Conservation (phyloP, 1,140 invertebrate genomes). For the Oncopodura yosiiana region DNA sequence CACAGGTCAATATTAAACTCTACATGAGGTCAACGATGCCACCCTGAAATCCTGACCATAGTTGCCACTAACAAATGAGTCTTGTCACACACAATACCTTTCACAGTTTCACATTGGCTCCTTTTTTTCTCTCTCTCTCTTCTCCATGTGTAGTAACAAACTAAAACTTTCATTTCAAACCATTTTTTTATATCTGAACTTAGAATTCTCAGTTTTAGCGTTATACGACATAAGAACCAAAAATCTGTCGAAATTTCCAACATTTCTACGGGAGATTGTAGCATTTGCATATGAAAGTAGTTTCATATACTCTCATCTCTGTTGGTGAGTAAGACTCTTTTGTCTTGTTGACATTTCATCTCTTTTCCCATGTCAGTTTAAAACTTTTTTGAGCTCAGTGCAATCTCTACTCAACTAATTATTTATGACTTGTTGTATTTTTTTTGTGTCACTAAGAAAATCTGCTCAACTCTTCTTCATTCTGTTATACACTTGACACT, state of each 20-base stretch:
- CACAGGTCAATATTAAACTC: conserved; percentile 29
- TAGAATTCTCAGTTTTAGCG: not conserved
- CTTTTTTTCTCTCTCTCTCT: not conserved
- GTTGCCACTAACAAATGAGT: conserved; percentile 34
- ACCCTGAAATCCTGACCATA: conserved; percentile 32
- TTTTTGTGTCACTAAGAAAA: not conserved
- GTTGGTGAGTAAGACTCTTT: not conserved
- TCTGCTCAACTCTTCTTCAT: not conserved
- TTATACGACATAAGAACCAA: too few relatives aligned
- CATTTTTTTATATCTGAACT: not conserved
- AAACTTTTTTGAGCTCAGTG: not conserved
- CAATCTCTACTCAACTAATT: not conserved
- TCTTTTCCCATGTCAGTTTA: not conserved
- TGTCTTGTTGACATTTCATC: not conserved
- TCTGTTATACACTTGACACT: conserved; percentile 10
- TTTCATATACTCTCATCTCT: not conserved
- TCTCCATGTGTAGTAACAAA: not conserved
- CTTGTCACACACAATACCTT: conserved; percentile 33
- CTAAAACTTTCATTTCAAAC: not conserved
- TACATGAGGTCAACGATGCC: conserved; percentile 33
- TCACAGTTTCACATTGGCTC: conserved; percentile 4
- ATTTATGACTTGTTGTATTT: not conserved
- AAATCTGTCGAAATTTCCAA: too few relatives aligned
- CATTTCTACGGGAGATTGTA: too few relatives aligned
- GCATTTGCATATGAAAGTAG: too few relatives aligned